These are phyloP conservation scores for Zele albiditarsus DNA, from an alignment of 2,888 invertebrate species.

Conservation along the genomic window DNA sequence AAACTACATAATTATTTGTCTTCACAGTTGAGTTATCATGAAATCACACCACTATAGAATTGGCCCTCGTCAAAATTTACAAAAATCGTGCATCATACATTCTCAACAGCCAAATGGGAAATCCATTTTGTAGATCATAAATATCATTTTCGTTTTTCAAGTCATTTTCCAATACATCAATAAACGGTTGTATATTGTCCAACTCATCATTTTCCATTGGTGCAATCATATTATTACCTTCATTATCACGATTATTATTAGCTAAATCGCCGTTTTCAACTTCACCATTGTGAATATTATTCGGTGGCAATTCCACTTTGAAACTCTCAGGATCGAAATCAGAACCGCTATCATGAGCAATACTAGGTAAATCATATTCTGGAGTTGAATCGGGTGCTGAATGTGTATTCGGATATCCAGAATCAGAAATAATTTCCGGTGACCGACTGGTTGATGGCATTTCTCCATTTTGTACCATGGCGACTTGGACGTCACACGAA, in stretches of 20 bases:
- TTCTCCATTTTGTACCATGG: constrained; percentile 51
- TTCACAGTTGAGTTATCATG: too few relatives aligned
- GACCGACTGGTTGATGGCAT: constrained; percentile 62
- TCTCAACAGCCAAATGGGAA: constrained; percentile 63
- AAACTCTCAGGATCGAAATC: constrained; percentile 56
- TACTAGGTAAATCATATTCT: constrained; percentile 63
- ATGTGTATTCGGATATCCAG: constrained; percentile 66
- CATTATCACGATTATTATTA: constrained; percentile 75
- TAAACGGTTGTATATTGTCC: constrained; percentile 61
- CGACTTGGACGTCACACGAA: constrained; percentile 16
- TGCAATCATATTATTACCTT: constrained; percentile 74
- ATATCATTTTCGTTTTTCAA: constrained; percentile 67
- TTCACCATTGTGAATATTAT: constrained; percentile 51
- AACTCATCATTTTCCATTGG: constrained; percentile 55
- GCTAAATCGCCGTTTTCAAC: constrained; percentile 75
- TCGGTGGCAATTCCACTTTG: constrained; percentile 57
- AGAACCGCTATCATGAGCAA: constrained; percentile 57
- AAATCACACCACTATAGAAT: too few relatives aligned
- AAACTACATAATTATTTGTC: too few relatives aligned
- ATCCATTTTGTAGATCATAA: constrained; percentile 62
- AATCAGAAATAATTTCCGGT: constrained; percentile 65
- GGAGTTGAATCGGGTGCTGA: constrained; percentile 65
- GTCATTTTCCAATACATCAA: constrained; percentile 63
- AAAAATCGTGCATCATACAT: constrained; percentile 59
- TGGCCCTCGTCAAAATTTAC: constrained; percentile 10